Evolutionary conservation across 2,888 invertebrate genomes (phyloP), one percentile per base, ranked within the genome.

Genomic region (Volucella zonaria): DNA sequence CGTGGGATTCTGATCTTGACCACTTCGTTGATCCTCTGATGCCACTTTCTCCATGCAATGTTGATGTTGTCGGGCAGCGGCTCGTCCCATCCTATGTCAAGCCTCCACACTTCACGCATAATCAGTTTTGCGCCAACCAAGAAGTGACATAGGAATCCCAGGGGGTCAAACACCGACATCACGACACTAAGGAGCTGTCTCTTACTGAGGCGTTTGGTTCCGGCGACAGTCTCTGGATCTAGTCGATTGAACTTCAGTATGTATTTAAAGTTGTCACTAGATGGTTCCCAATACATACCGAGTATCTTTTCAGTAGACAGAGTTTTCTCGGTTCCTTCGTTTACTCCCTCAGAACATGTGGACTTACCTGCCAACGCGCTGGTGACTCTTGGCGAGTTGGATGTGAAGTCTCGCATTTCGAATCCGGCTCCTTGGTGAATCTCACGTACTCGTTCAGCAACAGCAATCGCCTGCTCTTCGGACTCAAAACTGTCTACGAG

Each of bases 111-210:
- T n/a, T 64, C 56, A 1, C 45, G 43, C 52, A 73, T 73, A 49
- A 51, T 14, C 38, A 62, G n/a, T 10, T 73, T 73, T 8, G 62
- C 15, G 6, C 40, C 40, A 14, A 74, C 14, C 14, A 42, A 11
- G 2, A 54, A 42, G 14, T 45, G 51, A 18, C 64, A n/a, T 11
- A 74, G 8, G 11, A 74, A 62, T 4, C 74, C 54, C 18, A 62
- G 31, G 12, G 64, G 62, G n/a, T 74, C 74, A 11, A 64, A 64
- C 1, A 74, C 54, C 10, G 56, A 74, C 64, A 64, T 64, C 6
- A 71, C 12, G 18, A 71, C 38, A 8, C 52, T 49, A 1, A 23
- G 23, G 23, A 23, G 1, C 23, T 23, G 23, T 23, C 23, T 23
- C 23, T 23, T 23, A 3, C 23, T 23, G 23, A 3, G 23, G 23